Evolutionary conservation across 2,113 vertebrate species (phyloP).

Genomic region (Rhipidura dahli): DNA sequence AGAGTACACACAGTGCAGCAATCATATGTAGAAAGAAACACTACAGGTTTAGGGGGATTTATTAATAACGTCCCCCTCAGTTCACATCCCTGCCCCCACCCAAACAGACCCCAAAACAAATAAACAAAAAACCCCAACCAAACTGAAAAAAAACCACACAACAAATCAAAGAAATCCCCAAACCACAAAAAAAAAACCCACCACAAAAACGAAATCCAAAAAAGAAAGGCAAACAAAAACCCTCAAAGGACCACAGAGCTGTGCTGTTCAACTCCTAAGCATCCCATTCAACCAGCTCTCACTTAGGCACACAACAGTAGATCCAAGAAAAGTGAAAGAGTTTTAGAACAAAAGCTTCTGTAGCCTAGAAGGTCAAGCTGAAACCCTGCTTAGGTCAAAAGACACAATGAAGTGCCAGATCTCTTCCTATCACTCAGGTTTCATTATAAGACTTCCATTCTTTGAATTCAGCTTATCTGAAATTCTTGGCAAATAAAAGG

Average conservation of each 20-base stretch:
- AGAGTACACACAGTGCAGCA: background rate
- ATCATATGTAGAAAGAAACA: background rate
- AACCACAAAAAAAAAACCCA: background rate
- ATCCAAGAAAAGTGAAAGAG: background rate
- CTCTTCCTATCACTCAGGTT: background rate
- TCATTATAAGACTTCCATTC: background rate
- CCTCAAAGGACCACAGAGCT: background rate
- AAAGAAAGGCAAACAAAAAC: background rate
- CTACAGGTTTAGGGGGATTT: accelerated
- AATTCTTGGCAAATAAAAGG: background rate
- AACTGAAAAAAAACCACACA: background rate
- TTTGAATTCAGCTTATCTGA: background rate
- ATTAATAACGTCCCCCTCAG: background rate
- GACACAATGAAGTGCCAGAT: background rate
- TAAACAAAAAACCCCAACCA: background rate
- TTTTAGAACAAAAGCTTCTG: background rate
- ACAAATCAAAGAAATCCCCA: background rate
- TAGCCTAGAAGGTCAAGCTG: background rate
- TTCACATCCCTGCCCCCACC: background rate
- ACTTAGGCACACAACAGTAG: background rate
- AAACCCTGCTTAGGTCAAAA: background rate
- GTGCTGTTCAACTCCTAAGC: background rate
- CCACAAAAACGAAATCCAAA: background rate
- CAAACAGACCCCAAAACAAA: background rate
- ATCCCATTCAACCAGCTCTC: background rate